Evolutionary conservation across 2,888 invertebrate genomes (phyloP).

Genomic region (Patella ulyssiponensis): DNA sequence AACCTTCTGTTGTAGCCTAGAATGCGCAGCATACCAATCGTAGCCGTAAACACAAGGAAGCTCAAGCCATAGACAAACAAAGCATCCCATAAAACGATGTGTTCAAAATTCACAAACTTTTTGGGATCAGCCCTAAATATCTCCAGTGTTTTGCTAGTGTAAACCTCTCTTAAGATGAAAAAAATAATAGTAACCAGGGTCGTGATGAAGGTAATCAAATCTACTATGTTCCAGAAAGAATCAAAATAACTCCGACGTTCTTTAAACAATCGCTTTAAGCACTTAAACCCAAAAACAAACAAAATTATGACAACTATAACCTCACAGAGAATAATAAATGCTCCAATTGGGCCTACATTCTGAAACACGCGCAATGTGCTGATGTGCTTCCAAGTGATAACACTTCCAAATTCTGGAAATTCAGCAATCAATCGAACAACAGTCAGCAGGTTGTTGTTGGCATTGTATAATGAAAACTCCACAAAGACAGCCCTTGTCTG

Average conservation of each 20-base stretch:
- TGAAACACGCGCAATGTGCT: slow-evolving; percentile 19
- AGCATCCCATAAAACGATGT: slow-evolving; percentile 71
- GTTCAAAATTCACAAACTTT: slow-evolving; percentile 67
- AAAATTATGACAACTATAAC: slow-evolving; percentile 42
- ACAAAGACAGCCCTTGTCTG: slow-evolving; percentile 61
- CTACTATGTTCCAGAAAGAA: slow-evolving; percentile 71
- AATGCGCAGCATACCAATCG: slow-evolving; percentile 59
- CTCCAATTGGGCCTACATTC: slow-evolving; percentile 40
- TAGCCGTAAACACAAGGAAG: slow-evolving; percentile 48
- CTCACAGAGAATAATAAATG: slow-evolving; percentile 44
- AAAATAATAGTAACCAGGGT: slow-evolving; percentile 60
- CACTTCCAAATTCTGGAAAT: slow-evolving; percentile 55
- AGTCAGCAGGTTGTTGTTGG: slow-evolving; percentile 57
- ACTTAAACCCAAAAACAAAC: slow-evolving; percentile 37
- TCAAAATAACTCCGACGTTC: slow-evolving; percentile 60
- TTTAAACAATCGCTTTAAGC: slow-evolving; percentile 38
- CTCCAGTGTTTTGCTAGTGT: slow-evolving; percentile 35
- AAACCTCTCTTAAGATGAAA: slow-evolving; percentile 60
- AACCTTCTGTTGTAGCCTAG: slow-evolving; percentile 74
- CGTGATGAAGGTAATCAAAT: slow-evolving; percentile 66
- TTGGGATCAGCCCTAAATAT: slow-evolving; percentile 46
- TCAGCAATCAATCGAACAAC: slow-evolving; percentile 55
- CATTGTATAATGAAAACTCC: slow-evolving; percentile 65
- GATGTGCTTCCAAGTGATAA: slow-evolving; percentile 33
- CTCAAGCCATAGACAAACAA: slow-evolving; percentile 49